Percentiles rank a stretch among this genome's conserved stretches.
Conservation (phyloP, 2,113 vertebrate species). For the Nannospalax galili region DNA sequence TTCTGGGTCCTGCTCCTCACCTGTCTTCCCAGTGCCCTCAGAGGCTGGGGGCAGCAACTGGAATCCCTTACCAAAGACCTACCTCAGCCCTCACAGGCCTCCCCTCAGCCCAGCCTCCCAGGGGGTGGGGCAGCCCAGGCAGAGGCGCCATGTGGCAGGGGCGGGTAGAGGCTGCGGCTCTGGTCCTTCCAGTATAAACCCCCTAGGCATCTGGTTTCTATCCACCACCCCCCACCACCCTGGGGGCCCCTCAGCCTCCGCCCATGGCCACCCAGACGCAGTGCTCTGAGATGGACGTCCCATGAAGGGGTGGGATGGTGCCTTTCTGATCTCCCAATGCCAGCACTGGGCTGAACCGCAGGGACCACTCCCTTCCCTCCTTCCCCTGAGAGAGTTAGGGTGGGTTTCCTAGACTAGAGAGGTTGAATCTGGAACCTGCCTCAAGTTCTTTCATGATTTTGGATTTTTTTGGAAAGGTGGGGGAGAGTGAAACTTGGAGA, state of each 20-base stretch:
- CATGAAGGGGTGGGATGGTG: constrained; percentile 69
- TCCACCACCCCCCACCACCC: constrained; percentile 80
- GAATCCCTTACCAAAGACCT: constrained; percentile 72
- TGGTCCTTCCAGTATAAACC: constrained; percentile 84
- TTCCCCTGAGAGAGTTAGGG: constrained; percentile 41
- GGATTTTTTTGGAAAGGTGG: constrained; percentile 30
- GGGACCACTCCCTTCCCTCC: constrained; percentile 59
- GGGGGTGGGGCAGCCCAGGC: constrained; percentile 80
- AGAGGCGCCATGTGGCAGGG: constrained; percentile 83
- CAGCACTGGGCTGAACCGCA: constrained; percentile 70
- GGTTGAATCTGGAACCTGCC: constrained; percentile 54
- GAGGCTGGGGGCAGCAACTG: constrained; percentile 60
- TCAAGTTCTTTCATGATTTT: constrained; percentile 24
- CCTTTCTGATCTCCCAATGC: constrained; percentile 76
- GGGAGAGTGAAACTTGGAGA: background rate
- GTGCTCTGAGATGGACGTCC: constrained; percentile 73
- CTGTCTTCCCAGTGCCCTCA: constrained; percentile 49
- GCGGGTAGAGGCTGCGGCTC: constrained; percentile 82
- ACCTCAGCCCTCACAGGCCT: constrained; percentile 75
- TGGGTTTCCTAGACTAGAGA: constrained; percentile 69
- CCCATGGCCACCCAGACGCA: constrained; percentile 83
- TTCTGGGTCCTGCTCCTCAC: constrained; percentile 4
- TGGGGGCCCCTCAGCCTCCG: constrained; percentile 82
- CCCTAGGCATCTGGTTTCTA: constrained; percentile 85
- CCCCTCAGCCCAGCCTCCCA: constrained; percentile 79